phyloP scores from a whole-genome alignment of 2,797 vertebrate species.

The Cygnus olor region DNA sequence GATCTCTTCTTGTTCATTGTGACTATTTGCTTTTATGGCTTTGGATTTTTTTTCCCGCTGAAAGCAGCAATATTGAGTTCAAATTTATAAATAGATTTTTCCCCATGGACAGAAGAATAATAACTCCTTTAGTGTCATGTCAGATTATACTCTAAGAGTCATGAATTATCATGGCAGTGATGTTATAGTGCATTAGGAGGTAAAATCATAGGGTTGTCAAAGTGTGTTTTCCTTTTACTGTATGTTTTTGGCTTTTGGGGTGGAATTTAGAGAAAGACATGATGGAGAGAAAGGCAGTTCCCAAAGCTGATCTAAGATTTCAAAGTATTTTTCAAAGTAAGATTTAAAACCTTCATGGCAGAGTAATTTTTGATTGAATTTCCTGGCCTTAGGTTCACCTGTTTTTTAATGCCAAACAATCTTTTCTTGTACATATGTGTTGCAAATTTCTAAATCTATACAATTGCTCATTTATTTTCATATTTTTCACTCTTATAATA shows the following conservation, averaged over 20 bases:
- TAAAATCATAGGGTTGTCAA: neutral
- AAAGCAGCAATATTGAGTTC: neutral
- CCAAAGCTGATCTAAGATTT: neutral
- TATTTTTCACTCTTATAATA: neutral
- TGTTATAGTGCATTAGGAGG: neutral
- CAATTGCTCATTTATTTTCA: neutral
- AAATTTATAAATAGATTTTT: conserved; percentile 1
- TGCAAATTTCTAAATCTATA: neutral
- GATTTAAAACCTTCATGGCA: conserved; percentile 3
- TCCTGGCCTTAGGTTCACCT: neutral
- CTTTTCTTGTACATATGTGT: neutral
- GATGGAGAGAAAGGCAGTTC: neutral
- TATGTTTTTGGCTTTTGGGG: neutral
- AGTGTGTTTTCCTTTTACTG: neutral
- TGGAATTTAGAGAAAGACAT: neutral
- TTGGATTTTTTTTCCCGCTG: neutral
- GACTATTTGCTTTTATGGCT: neutral
- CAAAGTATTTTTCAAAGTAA: neutral
- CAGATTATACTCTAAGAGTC: neutral
- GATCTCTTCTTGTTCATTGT: neutral
- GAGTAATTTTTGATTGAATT: neutral
- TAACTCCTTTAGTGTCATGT: neutral
- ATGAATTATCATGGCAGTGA: neutral
- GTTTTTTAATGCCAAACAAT: neutral
- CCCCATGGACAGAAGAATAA: neutral